A percentile compares a stretch with the other conserved stretches of the same genome.
phyloP scores from a whole-genome alignment of 2,797 vertebrate species.

The Amblyopsis hoosieri region DNA sequence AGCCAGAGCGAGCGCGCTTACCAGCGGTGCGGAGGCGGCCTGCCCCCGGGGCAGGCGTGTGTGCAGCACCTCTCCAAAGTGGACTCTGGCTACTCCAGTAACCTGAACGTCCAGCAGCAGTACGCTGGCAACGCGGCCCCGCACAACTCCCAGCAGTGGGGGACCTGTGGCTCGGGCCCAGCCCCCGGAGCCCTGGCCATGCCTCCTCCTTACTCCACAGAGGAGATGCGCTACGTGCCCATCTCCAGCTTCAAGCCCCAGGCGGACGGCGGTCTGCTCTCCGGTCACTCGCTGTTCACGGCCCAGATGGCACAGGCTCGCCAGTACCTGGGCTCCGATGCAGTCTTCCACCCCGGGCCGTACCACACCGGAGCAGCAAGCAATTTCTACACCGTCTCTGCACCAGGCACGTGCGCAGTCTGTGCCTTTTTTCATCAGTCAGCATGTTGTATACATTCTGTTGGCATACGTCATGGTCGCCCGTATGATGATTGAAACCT shows the following conservation, averaged over 20 bases:
- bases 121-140: conserved; percentile 32
- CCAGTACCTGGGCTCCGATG: conserved; percentile 75
- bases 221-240: conserved; percentile 63
- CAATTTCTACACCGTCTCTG: conserved; percentile 64
- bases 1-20: conserved; percentile 69
- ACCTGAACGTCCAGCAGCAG: conserved; percentile 72
- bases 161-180: conserved; percentile 23
- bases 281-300: conserved; percentile 65
- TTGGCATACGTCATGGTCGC: not conserved
- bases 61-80: conserved; percentile 60
- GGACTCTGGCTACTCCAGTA: conserved; percentile 78
- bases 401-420: conserved; percentile 47
- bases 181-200: conserved; percentile 39
- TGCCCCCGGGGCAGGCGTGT: conserved; percentile 17
- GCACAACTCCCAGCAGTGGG: conserved; percentile 57
- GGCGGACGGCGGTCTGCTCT: conserved; percentile 59
- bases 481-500: not conserved
- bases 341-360: conserved; percentile 64
- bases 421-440: not conserved
- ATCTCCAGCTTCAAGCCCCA: conserved; percentile 67
- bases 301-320: conserved; percentile 78
- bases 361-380: conserved; percentile 66
- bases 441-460: not conserved
- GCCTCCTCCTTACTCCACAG: conserved; percentile 58
- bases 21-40: conserved; percentile 25